Evolutionary conservation across 2,113 vertebrate species (phyloP).

Genomic region (Cnemophilus loriae): DNA sequence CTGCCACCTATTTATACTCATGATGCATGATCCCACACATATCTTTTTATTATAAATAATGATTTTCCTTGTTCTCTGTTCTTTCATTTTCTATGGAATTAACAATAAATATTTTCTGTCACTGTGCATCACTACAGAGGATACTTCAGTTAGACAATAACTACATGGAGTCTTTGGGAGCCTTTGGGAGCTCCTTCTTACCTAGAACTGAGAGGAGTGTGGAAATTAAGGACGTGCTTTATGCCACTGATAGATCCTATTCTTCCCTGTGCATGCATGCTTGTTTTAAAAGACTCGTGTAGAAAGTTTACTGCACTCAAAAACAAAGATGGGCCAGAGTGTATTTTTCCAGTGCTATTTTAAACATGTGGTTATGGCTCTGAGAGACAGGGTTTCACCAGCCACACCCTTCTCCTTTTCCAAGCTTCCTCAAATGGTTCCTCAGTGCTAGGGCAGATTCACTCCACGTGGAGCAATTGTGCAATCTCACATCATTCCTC

Average conservation of each 20-base stretch:
- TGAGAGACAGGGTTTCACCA: not conserved
- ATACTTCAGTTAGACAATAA: not conserved
- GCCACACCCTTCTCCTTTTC: slow-evolving; percentile 54
- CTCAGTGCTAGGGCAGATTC: not conserved
- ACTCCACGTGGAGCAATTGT: not conserved
- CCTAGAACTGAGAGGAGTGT: not conserved
- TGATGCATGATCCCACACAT: not conserved
- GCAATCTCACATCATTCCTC: slow-evolving; percentile 33
- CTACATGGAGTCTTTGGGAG: not conserved
- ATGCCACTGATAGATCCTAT: not conserved
- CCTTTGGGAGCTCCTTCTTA: not conserved
- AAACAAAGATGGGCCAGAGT: not conserved
- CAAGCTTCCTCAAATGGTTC: slow-evolving; percentile 40
- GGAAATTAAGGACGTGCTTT: not conserved
- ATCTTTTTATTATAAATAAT: not conserved
- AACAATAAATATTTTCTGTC: not conserved
- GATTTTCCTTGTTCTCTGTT: not conserved
- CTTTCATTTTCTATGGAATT: not conserved
- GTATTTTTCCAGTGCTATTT: slow-evolving; percentile 47
- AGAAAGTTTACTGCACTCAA: not conserved
- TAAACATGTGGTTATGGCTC: slow-evolving; percentile 45
- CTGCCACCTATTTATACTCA: not conserved
- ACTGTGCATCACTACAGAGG: not conserved
- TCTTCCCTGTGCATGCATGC: not conserved
- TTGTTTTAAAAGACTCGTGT: not conserved